Base-by-base conservation (phyloP, 1,140 invertebrate species). In the Caerostris darwini region DNA sequence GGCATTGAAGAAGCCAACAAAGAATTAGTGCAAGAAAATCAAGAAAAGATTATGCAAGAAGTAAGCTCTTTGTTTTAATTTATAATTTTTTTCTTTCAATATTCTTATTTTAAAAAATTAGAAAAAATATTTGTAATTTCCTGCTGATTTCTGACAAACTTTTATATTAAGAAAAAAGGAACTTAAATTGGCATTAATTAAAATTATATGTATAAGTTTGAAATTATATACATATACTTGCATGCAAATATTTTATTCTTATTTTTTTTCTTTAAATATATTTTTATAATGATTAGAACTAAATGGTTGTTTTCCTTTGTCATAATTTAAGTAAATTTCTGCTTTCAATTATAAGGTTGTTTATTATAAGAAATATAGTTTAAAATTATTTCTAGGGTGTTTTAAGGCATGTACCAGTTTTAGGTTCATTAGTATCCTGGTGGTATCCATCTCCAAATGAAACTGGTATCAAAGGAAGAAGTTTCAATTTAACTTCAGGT, bases 1-100 rank as follows among this genome's bases (percentile, higher is more conserved):
- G 98, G 98, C 87, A 99, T 99, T 95, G 98, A 99, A 96, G 97
- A 98, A 56, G 99, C 98, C 0, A 98, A 98, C 90, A 97, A 98
- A 95, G 99, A 99, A 96, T 96, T 99, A 56, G 97, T 98, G 95
- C 97, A 98, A 91, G 98, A 99, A 96, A 98, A 97, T 86, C 98
- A 98, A 82, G 98, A 98, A 95, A 97, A 98, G 95, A 96, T 99
- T 7, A 98, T 98, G 97, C 98, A 99, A 96, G 99, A 99, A 95
- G 96, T 96, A 95, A 93, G 94, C 88, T 58, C 69, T 90, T 54
- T n/a, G 17, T n/a, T 71, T 77, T 4, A 77, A 59, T 64, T 64
- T 64, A 64, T 14, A 10, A 64, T 14, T 64, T 14, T 61, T 77
- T 34, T 34, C 4, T 77, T 77, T 34, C 34, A 34, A 34, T 34